Conservation (phyloP, 2,797 vertebrate genomes). For the Cryptoblepharus egeriae region DNA sequence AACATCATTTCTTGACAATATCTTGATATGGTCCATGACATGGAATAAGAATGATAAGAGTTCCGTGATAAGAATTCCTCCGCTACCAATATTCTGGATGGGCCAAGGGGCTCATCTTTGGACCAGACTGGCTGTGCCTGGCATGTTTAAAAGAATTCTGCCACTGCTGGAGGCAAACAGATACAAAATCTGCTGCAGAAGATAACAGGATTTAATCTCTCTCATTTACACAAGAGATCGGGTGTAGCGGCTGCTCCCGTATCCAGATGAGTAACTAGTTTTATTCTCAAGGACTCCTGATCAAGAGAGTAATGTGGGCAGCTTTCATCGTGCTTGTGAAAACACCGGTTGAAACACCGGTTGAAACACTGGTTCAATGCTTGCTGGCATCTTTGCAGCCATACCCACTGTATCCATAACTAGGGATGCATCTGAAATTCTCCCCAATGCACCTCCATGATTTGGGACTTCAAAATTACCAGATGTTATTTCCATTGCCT, state of each 20-base stretch:
- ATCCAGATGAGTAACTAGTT: neutral
- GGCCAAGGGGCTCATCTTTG: neutral
- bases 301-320: conserved; percentile 10
- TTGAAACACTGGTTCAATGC: too few species aligned
- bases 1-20: conserved; percentile 35
- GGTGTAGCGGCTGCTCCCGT: neutral
- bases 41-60: conserved; percentile 42
- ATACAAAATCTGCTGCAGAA: neutral
- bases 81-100: conserved; percentile 37
- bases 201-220: conserved; percentile 2
- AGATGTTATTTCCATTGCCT: too few species aligned
- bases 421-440: too few species aligned
- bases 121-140: neutral
- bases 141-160: neutral
- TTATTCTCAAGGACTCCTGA: neutral
- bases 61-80: too few species aligned
- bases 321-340: too few species aligned
- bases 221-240: neutral
- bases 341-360: too few species aligned
- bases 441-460: too few species aligned
- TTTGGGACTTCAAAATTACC: too few species aligned
- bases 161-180: neutral
- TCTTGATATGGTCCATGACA: conserved; percentile 39
- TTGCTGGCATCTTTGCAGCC: too few species aligned
- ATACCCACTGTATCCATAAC: too few species aligned